Base-by-base conservation (phyloP, 2,888 invertebrate species). In the Nebria brevicollis region DNA sequence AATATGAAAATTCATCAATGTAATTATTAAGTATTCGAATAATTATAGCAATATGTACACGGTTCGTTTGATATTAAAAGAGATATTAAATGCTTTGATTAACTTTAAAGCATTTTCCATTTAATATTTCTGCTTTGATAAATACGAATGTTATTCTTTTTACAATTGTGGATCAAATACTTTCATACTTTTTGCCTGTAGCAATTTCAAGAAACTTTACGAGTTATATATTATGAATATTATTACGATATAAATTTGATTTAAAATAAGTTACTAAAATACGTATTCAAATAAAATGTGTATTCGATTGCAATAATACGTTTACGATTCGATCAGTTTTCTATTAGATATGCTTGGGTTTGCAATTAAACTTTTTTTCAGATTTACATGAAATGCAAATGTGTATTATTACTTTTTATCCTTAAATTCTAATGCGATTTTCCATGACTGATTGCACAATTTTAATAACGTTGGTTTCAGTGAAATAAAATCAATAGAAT, bases 241-340 rank as follows among this genome's bases (percentile, higher is more conserved):
- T 20, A 20, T 20, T 20, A 20, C 20, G 20, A 20, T 20, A 20
- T 20, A 20, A 20, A 20, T 20, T 10, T 43, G 0, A 8, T 43
- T 43, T 43, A 43, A 8, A 43, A 64, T 70, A 77, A 68, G 77
- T 26, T 20, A 20, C 20, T 20, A 72, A n/a, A n/a, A n/a, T n/a
- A n/a, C n/a, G n/a, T 70, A 77, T 77, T 77, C 72, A 77, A 77
- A 77, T 77, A 77, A 78, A 78, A 72, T 73, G 65, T 73, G 78
- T 25, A 54, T 72, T 78, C 73, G 41, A 78, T 78, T 78, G 73
- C 73, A 78, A 78, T 73, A 66, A 78, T 5, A 73, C 73, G 73
- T 72, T 66, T 72, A 78, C 73, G 78, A 78, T 73, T 73, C 78
- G 73, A 78, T 65, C 41, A 7, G 72, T 70, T 72, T 77, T 70